A percentile compares a stretch with the other conserved stretches of the same genome.
phyloP scores from a whole-genome alignment of 2,113 vertebrate genomes.

The Plecturocebus donacophilus region DNA sequence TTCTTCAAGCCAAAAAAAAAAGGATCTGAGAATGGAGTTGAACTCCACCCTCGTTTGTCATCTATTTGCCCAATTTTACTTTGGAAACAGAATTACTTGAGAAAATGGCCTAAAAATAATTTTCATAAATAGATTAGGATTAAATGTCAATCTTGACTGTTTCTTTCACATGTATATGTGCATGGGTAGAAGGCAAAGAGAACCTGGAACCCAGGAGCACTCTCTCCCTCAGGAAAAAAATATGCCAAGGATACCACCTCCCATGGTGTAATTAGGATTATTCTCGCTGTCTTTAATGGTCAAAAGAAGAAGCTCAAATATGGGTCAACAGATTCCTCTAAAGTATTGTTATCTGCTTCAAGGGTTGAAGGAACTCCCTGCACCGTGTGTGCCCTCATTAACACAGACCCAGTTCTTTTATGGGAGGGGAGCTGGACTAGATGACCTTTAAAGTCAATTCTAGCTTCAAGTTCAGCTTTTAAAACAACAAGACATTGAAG shows the following conservation, averaged over 20 bases:
- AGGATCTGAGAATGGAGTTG: neutral
- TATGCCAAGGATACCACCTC: neutral
- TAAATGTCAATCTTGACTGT: neutral
- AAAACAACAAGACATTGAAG: neutral
- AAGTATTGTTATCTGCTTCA: neutral
- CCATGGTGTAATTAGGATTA: neutral
- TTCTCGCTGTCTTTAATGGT: neutral
- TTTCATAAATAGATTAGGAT: neutral
- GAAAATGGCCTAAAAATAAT: neutral
- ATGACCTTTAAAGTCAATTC: neutral
- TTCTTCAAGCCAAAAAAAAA: neutral
- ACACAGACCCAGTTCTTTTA: neutral
- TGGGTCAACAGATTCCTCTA: neutral
- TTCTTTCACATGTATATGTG: neutral
- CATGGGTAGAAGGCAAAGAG: neutral
- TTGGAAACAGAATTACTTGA: slow-evolving; percentile 17
- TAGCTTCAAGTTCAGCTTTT: neutral
- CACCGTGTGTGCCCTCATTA: neutral
- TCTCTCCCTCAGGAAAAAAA: neutral
- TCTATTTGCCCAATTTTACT: neutral
- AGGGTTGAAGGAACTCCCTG: neutral
- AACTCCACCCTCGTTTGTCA: neutral
- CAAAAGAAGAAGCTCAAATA: neutral
- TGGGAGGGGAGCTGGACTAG: neutral
- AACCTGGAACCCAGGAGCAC: neutral